Conservation (phyloP, 2,113 vertebrate genomes). For the Ptilorrhoa leucosticta region DNA sequence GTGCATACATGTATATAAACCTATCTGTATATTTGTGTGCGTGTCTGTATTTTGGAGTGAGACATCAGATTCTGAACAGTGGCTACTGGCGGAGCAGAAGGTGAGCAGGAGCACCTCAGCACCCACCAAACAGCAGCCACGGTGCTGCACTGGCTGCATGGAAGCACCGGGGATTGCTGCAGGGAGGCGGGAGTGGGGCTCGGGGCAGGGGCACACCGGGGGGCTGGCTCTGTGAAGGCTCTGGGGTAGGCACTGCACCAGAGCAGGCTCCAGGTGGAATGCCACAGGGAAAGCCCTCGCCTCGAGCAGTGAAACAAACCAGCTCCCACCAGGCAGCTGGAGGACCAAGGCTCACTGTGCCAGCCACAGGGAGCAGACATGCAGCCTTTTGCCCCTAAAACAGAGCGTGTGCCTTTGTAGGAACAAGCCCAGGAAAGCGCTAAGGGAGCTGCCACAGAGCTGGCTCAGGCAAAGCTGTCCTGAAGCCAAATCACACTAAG, state of each 20-base stretch:
- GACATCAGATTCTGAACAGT: background rate
- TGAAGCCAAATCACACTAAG: background rate
- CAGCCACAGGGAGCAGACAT: background rate
- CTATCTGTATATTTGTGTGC: accelerated
- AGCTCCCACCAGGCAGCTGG: background rate
- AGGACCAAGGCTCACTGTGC: background rate
- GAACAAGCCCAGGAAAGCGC: background rate
- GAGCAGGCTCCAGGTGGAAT: accelerated
- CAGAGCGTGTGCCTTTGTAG: accelerated
- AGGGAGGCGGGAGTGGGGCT: accelerated
- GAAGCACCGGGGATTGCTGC: background rate
- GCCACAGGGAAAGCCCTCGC: background rate
- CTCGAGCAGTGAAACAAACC: accelerated
- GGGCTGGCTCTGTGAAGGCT: background rate
- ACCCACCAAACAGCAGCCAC: accelerated
- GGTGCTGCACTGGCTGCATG: accelerated
- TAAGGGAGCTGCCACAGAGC: background rate
- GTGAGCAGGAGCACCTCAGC: background rate
- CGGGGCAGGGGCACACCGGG: accelerated
- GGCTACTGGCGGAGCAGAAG: background rate
- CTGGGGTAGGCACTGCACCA: accelerated
- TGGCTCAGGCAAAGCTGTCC: background rate
- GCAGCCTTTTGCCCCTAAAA: background rate
- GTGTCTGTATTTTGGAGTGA: background rate
- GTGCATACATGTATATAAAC: background rate